Evolutionary conservation across 92 coral and sea anemone genomes (phyloP).

Genomic region (Ricordea florida): DNA sequence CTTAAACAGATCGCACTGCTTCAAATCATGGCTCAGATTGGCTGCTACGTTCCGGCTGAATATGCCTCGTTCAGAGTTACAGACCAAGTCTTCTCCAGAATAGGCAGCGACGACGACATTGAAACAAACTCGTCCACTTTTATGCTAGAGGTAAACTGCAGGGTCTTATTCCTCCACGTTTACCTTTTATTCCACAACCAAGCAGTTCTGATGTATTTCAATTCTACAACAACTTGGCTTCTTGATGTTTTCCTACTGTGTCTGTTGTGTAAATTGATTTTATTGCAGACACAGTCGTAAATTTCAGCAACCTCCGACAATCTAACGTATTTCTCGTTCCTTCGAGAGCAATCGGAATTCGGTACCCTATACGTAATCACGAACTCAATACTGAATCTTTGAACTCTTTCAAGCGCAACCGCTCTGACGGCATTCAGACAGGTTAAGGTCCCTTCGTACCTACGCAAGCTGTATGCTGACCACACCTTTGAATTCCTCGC

Average conservation of each 20-base stretch:
- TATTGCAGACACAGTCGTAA: no score
- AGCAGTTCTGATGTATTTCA: not conserved
- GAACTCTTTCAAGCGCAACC: no score
- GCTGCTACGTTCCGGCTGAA: slow-evolving; percentile 95
- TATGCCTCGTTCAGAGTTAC: slow-evolving; percentile 94
- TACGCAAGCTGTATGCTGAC: no score
- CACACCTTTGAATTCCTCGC: not conserved
- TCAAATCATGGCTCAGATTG: slow-evolving; percentile 99
- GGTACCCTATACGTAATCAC: no score
- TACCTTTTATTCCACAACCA: not conserved
- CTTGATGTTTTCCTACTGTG: not conserved
- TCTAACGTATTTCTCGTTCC: no score
- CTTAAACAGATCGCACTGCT: slow-evolving; percentile 90
- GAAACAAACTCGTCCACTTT: slow-evolving; percentile 98
- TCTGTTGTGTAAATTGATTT: no score
- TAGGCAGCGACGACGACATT: slow-evolving; percentile 98
- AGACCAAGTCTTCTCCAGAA: slow-evolving; percentile 92
- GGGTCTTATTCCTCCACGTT: not conserved
- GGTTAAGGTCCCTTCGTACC: no score
- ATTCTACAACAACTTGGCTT: not conserved
- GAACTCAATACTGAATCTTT: no score
- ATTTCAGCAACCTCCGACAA: no score
- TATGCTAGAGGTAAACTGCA: slow-evolving; percentile 90
- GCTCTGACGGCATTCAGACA: no score
- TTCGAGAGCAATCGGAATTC: no score